Evolutionary conservation across 2,797 vertebrate genomes (phyloP), one percentile per base, ranked within the genome.

Genomic region (Protosalanx chinensis): DNA sequence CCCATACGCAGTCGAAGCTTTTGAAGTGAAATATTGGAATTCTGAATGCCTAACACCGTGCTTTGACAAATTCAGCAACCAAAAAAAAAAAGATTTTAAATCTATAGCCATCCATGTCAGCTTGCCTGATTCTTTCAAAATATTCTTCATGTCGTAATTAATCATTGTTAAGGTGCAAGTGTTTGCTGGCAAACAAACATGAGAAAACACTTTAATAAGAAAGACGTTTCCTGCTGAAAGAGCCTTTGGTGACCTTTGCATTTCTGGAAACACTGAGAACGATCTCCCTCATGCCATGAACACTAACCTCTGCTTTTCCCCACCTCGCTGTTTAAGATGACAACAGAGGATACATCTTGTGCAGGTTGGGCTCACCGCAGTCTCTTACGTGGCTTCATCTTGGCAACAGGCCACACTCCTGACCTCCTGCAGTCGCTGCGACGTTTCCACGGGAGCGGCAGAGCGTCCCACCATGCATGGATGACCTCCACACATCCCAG

Each of bases 281-380:
- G 1, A 18, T 63, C 29, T n/a, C 18, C 29, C 1, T 63, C 35
- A 57, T 29, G 6, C 13, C 6, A 46, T 4, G 23, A 10, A 23
- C 23, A 23, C 10, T 7, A 68, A 57, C 23, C 35, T 33, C 30
- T 18, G 29, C 33, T 65, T 65, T 65, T 64, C 1, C 23, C 7
- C 7, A 65, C 35, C 35, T 46, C 10, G 10, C 35, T 65, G 63
- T 41, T 65, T 46, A 65, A 46, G 63, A 13, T 65, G 63, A 65
- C 63, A 65, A 37, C n/a, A 46, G 35, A 10, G 12, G 33, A 46
- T 65, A 65, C 46, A 41, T 65, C 63, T 65, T 46, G 33, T 64
- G 63, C 23, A 35, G 63, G 35, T 64, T 64, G 63, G 63, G 37
- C n/a, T 65, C 63, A 65, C 63, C 63, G 12, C 63, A 65, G 35